Conservation (phyloP, 2,888 invertebrate genomes). For the Tortrix viridana region DNA sequence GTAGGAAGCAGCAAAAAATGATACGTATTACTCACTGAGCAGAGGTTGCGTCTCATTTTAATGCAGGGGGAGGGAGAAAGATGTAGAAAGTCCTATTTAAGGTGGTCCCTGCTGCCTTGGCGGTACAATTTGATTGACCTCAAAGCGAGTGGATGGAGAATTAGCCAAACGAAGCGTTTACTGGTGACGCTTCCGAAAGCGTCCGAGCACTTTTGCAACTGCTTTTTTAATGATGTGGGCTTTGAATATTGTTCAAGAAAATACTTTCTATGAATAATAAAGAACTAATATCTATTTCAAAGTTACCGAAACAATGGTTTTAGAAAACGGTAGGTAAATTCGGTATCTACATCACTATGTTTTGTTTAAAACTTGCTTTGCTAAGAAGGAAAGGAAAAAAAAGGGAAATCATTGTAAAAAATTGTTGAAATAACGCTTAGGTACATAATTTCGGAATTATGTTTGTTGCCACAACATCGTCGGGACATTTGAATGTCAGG, state of each 20-base stretch:
- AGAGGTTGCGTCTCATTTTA: constrained; percentile 34
- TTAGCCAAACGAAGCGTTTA: constrained; percentile 35
- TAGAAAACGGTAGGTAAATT: no score
- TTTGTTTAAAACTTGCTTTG: no score
- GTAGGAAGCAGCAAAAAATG: constrained; percentile 38
- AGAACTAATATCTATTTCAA: no score
- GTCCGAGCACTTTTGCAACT: constrained; percentile 17
- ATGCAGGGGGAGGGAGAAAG: constrained; percentile 23
- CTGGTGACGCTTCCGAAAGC: constrained; percentile 8
- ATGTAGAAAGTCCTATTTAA: constrained; percentile 23
- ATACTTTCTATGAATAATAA: background rate
- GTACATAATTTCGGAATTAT: no score
- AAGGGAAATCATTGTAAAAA: no score
- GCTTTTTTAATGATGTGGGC: constrained; percentile 20
- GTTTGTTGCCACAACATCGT: no score
- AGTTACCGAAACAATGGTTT: no score
- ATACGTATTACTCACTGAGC: constrained; percentile 36
- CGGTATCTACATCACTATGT: no score
- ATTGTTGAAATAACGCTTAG: no score
- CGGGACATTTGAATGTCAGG: no score
- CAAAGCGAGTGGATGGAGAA: constrained; percentile 32
- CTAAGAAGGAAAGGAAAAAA: no score
- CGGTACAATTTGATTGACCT: constrained; percentile 37
- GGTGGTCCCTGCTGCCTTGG: constrained; percentile 25
- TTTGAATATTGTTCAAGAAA: background rate